These are phyloP conservation scores for Campylomormyrus numenius DNA, from an alignment of 2,113 vertebrate species.

Conservation along the genomic window DNA sequence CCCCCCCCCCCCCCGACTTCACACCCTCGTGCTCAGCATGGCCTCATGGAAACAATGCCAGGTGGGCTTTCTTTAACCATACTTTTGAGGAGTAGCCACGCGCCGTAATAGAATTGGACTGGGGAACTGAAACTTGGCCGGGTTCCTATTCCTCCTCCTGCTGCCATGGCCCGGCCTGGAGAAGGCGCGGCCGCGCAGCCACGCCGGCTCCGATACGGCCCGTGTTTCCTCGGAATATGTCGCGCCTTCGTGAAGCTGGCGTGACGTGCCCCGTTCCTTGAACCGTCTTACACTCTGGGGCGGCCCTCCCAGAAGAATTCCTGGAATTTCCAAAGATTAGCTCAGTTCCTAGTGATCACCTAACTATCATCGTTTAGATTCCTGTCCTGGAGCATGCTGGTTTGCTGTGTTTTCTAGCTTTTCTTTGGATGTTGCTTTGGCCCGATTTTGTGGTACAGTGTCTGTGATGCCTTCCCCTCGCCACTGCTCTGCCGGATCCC, in stretches of 20 bases:
- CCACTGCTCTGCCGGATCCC: neutral
- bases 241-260: neutral
- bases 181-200: neutral
- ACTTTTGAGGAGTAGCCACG: neutral
- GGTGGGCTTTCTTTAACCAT: neutral
- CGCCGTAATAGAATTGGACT: neutral
- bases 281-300: neutral
- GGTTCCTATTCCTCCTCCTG: neutral
- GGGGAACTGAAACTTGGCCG: neutral
- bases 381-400: neutral
- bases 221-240: neutral
- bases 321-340: neutral
- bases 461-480: neutral
- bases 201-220: neutral
- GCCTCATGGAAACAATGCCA: neutral
- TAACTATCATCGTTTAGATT: neutral
- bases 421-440: neutral
- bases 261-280: neutral
- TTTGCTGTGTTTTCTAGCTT: neutral
- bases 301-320: neutral
- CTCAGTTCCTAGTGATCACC: neutral
- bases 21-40: neutral
- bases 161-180: neutral
- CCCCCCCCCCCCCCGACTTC: neutral
- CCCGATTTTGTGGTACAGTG: neutral